These are phyloP conservation scores for Acheta domesticus DNA, from an alignment of 2,888 invertebrate species.

Conservation along the genomic window DNA sequence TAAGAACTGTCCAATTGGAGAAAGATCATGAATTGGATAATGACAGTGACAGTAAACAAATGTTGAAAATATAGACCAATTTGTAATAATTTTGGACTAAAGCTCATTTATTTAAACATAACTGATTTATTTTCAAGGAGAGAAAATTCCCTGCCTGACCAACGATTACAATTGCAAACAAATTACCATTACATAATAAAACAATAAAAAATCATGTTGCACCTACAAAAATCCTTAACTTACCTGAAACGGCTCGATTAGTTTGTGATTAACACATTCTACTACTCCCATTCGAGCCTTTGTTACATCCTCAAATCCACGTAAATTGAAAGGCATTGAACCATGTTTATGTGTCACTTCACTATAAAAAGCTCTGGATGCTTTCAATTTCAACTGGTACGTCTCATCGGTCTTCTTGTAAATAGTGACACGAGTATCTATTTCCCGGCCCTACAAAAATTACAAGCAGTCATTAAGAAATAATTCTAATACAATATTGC, in stretches of 20 bases:
- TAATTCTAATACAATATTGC: neutral
- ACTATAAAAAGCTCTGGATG: constrained; percentile 86
- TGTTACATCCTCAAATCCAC: constrained; percentile 93
- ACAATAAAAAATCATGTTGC: no score
- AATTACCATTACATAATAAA: no score
- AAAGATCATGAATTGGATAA: no score
- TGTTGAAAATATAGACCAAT: no score
- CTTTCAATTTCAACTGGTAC: constrained; percentile 95
- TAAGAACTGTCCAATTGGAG: no score
- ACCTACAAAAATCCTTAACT: neutral
- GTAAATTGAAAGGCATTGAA: constrained; percentile 95
- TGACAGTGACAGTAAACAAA: no score
- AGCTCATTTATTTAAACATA: no score
- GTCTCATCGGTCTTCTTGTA: constrained; percentile 97
- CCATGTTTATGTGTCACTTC: constrained; percentile 90
- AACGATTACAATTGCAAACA: no score
- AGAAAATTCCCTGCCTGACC: no score
- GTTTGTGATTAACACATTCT: constrained; percentile 96
- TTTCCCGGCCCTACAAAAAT: constrained; percentile 70
- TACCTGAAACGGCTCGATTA: constrained; percentile 98
- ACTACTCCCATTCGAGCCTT: constrained; percentile 97
- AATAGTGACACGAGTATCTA: constrained; percentile 92
- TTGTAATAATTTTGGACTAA: no score
- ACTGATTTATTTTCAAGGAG: no score
- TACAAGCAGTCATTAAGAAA: neutral